Evolutionary conservation across 1,140 invertebrate species (phyloP).

Genomic region (Calosoma granatense): DNA sequence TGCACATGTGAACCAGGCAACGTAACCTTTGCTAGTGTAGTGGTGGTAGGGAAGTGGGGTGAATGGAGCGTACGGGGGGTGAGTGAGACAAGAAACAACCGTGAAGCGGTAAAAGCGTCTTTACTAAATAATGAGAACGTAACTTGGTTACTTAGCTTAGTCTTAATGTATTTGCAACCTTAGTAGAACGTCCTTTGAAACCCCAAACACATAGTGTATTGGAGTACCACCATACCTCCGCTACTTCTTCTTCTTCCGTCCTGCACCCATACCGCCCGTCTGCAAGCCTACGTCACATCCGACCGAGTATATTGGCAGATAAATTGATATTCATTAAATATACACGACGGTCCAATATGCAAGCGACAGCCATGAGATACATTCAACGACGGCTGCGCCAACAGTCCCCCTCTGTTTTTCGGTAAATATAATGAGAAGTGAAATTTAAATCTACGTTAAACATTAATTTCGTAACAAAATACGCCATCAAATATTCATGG

Average conservation of each 20-base stretch:
- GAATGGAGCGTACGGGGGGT: background rate
- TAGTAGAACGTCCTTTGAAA: conserved; percentile 1
- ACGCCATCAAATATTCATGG: background rate
- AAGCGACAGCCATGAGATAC: background rate
- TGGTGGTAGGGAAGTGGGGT: background rate
- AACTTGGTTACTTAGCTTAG: conserved; percentile 9
- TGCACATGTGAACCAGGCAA: too few species aligned
- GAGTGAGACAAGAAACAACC: background rate
- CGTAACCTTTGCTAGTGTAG: too few species aligned
- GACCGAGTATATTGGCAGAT: background rate
- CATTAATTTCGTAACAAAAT: background rate
- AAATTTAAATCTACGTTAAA: background rate
- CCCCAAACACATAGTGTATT: background rate
- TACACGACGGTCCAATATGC: background rate
- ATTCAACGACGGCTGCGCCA: background rate
- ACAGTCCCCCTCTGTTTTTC: too few species aligned
- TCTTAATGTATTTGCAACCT: conserved; percentile 8
- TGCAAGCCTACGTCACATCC: background rate
- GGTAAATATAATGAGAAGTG: background rate
- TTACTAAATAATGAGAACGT: conserved; percentile 9
- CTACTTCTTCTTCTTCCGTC: background rate
- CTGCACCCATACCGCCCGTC: background rate
- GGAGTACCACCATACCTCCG: too few species aligned
- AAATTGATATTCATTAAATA: background rate
- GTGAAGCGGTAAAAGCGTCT: conserved; percentile 4